phyloP scores from a whole-genome alignment of 2,888 invertebrate species.

The Protula sp. region DNA sequence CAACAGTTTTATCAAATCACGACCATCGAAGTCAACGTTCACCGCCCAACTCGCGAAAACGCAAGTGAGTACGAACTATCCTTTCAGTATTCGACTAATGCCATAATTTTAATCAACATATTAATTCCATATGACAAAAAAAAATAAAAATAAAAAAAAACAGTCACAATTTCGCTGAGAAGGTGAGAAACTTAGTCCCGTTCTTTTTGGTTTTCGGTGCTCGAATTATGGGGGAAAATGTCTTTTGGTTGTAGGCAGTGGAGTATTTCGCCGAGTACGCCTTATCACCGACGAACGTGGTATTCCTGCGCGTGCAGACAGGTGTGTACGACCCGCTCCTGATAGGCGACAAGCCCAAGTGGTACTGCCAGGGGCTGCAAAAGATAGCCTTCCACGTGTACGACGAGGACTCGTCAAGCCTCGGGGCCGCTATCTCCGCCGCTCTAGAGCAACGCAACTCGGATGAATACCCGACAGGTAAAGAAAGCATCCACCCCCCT shows the following conservation, averaged over 20 bases:
- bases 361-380: slow-evolving; percentile 71
- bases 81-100: too few relatives aligned
- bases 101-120: not conserved
- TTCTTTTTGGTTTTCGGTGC: too few relatives aligned
- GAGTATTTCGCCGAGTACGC: slow-evolving; percentile 99
- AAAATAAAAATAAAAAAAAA: too few relatives aligned
- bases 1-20: slow-evolving; percentile 88
- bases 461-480: slow-evolving; percentile 51
- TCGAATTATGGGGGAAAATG: too few relatives aligned
- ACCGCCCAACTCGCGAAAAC: slow-evolving; percentile 88
- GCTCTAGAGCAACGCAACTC: slow-evolving; percentile 33
- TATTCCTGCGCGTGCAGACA: slow-evolving; percentile 93
- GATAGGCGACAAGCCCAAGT: slow-evolving; percentile 96
- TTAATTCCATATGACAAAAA: too few relatives aligned
- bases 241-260: slow-evolving; percentile 84
- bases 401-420: slow-evolving; percentile 70
- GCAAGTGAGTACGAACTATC: slow-evolving; percentile 69
- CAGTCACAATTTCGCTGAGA: too few relatives aligned
- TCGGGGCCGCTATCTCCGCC: slow-evolving; percentile 41
- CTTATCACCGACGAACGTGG: slow-evolving; percentile 92
- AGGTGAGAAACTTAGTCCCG: too few relatives aligned
- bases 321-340: slow-evolving; percentile 86
- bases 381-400: slow-evolving; percentile 89
- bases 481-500: too few relatives aligned
- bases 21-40: slow-evolving; percentile 83